Base-by-base conservation (phyloP, 2,113 vertebrate genomes). In the Hipposideros armiger region DNA sequence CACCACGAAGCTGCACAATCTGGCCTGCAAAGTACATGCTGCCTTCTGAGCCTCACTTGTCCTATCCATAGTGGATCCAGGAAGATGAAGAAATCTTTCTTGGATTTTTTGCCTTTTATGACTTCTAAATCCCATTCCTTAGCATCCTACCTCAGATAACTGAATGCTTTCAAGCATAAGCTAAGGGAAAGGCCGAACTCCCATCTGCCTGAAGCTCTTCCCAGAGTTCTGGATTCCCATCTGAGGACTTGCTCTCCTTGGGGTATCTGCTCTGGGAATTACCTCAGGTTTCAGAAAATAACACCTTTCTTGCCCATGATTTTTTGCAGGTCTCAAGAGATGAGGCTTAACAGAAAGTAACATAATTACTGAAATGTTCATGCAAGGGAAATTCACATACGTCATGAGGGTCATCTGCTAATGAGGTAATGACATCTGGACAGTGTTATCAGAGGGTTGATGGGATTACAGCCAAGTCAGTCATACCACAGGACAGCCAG, bases 391-490 rank as follows among this genome's bases (percentile, higher is more conserved):
- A 85, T 60, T 90, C 84, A 81, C 50, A 73, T 69, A 70, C 36
- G 82, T 50, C 64, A 93, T 80, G 54, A 92, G 28, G 40, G 32
- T 83, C 36, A 95, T 74, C 52, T 95, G 84, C 74, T 93, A 83
- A 96, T 84, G 80, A 95, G 64, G 80, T 92, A 74, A 82, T 92
- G 85, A 69, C 50, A 45, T 84, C 74, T 92, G 94, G 70, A 91
- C 45, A 92, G 36, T 95, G 82, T 96, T 91, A 86, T 56, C 62
- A 77, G 86, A 92, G 28, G 50, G 62, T 32, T 82, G 30, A 95
- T 95, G 69, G 84, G n/a, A 73, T 78, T 82, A 83, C 1, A 84
- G 67, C 62, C 77, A 92, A 88, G 22, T 64, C 28, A 54, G 36
- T 66, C 45, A 32, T 8, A 40, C 30, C 50, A 72, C n/a, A 87